Percentiles rank a stretch among this genome's conserved stretches.
phyloP scores from a whole-genome alignment of 2,113 vertebrate genomes.

The Hemichromis elongatus region DNA sequence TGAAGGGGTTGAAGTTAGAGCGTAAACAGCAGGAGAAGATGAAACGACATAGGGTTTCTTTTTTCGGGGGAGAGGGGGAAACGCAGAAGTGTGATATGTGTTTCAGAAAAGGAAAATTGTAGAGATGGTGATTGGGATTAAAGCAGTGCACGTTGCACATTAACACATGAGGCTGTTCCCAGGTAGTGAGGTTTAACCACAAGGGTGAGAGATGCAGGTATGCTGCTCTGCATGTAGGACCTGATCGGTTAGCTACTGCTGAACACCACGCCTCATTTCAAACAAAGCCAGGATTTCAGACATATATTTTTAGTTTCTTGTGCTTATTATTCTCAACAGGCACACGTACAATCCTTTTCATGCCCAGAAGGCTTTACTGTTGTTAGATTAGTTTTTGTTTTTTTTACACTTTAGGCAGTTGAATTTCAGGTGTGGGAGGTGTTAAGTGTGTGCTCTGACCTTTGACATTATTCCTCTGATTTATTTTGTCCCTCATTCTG shows the following conservation, averaged over 20 bases:
- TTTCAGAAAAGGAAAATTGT: not conserved
- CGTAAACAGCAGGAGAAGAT: not conserved
- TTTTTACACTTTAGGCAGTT: not conserved
- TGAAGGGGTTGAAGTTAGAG: not conserved
- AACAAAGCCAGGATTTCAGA: slow-evolving; percentile 7
- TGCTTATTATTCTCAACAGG: not conserved
- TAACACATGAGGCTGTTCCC: not conserved
- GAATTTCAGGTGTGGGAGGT: not conserved
- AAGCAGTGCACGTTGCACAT: not conserved
- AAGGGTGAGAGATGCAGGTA: slow-evolving; percentile 29
- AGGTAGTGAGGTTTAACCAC: not conserved
- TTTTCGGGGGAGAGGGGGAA: rapidly evolving
- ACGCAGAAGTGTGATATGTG: not conserved
- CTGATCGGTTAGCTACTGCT: slow-evolving; percentile 35
- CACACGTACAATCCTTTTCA: not conserved
- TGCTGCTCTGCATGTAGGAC: slow-evolving; percentile 59
- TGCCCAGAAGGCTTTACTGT: not conserved
- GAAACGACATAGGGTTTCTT: not conserved
- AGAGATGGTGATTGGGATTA: not conserved
- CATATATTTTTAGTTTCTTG: slow-evolving; percentile 3
- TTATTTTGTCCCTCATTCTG: not conserved
- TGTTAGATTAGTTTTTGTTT: not conserved
- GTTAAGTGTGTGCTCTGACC: not conserved
- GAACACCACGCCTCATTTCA: slow-evolving; percentile 29
- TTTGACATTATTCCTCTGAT: not conserved